Base-by-base conservation (phyloP, 2,113 vertebrate species). In the Herpetotheres cachinnans region DNA sequence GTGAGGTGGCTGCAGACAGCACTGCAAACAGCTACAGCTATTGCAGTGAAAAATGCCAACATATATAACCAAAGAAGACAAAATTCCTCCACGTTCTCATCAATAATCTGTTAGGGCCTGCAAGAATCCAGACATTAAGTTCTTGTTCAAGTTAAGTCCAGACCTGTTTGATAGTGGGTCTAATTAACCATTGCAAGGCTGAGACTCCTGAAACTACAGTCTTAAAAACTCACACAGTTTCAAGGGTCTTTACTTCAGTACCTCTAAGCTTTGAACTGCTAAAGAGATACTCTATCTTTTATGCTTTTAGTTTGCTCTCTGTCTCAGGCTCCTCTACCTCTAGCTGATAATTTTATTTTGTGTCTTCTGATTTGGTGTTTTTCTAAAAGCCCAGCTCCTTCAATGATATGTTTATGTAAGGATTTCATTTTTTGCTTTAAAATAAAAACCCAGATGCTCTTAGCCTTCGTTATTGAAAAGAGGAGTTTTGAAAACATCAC, bases 401-500 rank as follows among this genome's bases (percentile, higher is more conserved):
- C 74, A 83, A 59, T 10, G 9, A 63, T 86, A 91, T 46, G 30
- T 95, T 88, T 88, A 87, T 81, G 38, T 90, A 92, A 94, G 59
- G 72, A 92, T 88, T 88, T 81, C 9, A 59, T 76, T 82, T 89
- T 93, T 88, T 61, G 25, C 42, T 86, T 93, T 82, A 82, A 95
- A 96, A 88, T 77, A 90, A 96, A 90, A 92, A 27, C 13, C 32
- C 56, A 94, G 80, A 84, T 89, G 89, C 81, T 94, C 61, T 82
- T 92, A 86, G 32, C n/a, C 80, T 81, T 89, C 7, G 3, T 34
- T 80, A 86, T 59, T 86, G 69, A 89, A 74, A 88, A 89, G 46
- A 70, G 18, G 6, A 89, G 63, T 90, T 93, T 96, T 91, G 55
- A 95, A 96, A 91, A 94, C 77, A 81, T 86, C 72, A 80, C 72